A percentile compares a stretch with the other conserved stretches of the same genome.
Conservation (phyloP, 1,140 invertebrate genomes). For the Ceratina japonica region DNA sequence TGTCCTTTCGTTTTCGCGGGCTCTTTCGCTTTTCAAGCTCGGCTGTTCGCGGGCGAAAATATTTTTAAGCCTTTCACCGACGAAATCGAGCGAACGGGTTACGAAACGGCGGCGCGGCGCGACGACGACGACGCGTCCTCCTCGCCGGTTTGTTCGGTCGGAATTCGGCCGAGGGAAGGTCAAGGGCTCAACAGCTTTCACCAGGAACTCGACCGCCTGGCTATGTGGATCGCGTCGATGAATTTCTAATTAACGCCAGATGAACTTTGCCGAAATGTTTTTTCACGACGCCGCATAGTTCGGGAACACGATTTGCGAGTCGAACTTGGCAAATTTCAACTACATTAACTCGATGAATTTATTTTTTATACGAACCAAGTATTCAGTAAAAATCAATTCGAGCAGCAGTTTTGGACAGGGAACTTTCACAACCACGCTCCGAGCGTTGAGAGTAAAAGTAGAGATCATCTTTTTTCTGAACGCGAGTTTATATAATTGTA, state of each 20-base stretch:
- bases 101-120: slow-evolving; percentile 70
- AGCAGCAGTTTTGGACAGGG: neutral
- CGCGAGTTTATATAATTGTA: no score
- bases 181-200: slow-evolving; percentile 75
- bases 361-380: neutral
- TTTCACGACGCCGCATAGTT: no score
- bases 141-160: slow-evolving; percentile 63
- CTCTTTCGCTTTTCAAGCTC: slow-evolving; percentile 39
- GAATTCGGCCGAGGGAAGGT: slow-evolving; percentile 76
- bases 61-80: slow-evolving; percentile 66
- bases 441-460: neutral
- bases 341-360: neutral
- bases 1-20: slow-evolving; percentile 70
- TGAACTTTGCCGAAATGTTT: neutral
- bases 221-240: neutral
- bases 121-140: neutral
- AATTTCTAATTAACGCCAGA: slow-evolving; percentile 26
- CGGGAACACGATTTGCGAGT: neutral
- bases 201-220: slow-evolving; percentile 56
- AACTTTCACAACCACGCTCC: neutral
- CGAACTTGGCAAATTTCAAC: neutral
- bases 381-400: neutral
- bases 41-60: neutral
- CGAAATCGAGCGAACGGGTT: slow-evolving; percentile 55
- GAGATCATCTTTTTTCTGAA: no score